Percentiles rank a stretch among this genome's conserved stretches.
These are phyloP conservation scores for Colletes collaris DNA, from an alignment of 2,888 invertebrate genomes.

Conservation along the genomic window DNA sequence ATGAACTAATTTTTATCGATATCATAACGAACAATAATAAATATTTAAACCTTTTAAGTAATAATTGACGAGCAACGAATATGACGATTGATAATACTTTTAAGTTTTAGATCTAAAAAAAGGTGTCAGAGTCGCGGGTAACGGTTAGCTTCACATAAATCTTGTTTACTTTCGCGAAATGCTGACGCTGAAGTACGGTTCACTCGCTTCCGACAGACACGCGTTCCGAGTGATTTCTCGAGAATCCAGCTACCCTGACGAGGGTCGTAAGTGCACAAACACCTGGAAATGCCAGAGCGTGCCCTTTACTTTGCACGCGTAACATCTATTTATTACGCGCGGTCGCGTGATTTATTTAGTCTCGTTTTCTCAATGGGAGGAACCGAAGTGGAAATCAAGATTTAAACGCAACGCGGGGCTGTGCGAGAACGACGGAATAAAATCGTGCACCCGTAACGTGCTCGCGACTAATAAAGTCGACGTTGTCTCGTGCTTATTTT, in stretches of 20 bases:
- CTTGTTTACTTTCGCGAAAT: conserved; percentile 1
- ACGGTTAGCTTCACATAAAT: not conserved
- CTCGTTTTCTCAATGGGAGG: not conserved
- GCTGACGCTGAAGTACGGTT: conserved; percentile 5
- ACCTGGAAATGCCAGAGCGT: conserved; percentile 70
- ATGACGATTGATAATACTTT: too few species aligned
- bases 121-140: too few species aligned
- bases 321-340: conserved; percentile 28
- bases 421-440: too few species aligned
- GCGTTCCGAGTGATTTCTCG: conserved; percentile 14
- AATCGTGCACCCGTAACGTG: not conserved
- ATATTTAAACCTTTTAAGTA: too few species aligned
- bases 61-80: too few species aligned
- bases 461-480: not conserved
- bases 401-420: not conserved
- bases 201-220: not conserved
- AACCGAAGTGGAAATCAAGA: not conserved
- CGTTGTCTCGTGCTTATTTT: not conserved
- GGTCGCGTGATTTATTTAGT: not conserved
- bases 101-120: too few species aligned
- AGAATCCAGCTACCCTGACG: conserved; percentile 7
- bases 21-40: too few species aligned
- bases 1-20: too few species aligned
- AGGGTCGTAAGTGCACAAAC: conserved; percentile 22
- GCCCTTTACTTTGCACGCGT: conserved; percentile 24